phyloP scores from a whole-genome alignment of 2,888 invertebrate genomes.

The Pterostichus niger region DNA sequence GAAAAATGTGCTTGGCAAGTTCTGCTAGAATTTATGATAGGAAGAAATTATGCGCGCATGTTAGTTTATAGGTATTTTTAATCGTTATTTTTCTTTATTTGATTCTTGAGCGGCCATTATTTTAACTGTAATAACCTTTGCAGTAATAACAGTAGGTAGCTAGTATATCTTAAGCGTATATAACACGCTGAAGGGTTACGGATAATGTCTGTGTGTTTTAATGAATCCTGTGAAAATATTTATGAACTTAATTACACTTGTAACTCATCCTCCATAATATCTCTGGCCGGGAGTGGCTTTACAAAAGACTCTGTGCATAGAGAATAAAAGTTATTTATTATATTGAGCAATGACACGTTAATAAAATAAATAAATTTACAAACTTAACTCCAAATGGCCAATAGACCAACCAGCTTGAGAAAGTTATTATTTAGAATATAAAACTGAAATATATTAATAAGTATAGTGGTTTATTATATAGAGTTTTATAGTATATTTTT shows the following conservation, averaged over 20 bases:
- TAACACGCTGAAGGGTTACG: conserved; percentile 44
- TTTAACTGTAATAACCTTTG: conserved; percentile 35
- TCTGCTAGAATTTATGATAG: too few species aligned
- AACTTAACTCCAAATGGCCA: not conserved
- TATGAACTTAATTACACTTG: conserved; percentile 53
- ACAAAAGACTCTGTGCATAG: conserved; percentile 4
- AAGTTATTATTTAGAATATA: too few species aligned
- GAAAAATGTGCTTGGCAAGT: too few species aligned
- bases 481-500: too few species aligned
- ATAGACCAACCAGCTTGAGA: too few species aligned
- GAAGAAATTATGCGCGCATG: too few species aligned
- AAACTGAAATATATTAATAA: too few species aligned
- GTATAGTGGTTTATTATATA: too few species aligned
- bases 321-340: conserved; percentile 46
- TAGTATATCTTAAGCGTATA: conserved; percentile 36
- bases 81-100: conserved; percentile 33
- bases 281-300: conserved; percentile 26
- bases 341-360: conserved; percentile 1
- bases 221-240: conserved; percentile 53
- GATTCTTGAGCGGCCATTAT: conserved; percentile 29
- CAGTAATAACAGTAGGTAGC: conserved; percentile 42
- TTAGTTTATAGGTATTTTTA: not conserved
- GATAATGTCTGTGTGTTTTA: conserved; percentile 54
- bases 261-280: conserved; percentile 42
- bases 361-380: not conserved